phyloP scores from a whole-genome alignment of 1,140 invertebrate species.

The Cotesia vestalis region DNA sequence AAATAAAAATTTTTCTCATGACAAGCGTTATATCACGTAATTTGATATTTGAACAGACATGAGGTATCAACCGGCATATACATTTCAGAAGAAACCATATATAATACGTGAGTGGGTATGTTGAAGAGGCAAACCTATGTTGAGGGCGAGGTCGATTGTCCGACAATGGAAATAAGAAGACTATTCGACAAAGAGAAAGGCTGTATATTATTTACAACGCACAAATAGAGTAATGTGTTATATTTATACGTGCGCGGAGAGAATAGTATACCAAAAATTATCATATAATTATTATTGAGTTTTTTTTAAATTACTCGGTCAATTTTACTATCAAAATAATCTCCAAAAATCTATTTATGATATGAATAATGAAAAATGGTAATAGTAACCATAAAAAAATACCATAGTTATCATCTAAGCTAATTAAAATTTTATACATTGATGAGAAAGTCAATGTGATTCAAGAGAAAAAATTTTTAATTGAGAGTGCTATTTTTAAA shows the following conservation, averaged over 20 bases:
- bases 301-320: too few species aligned
- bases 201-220: not conserved
- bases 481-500: too few species aligned
- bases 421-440: too few species aligned
- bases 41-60: conserved; percentile 16
- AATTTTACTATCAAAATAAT: too few species aligned
- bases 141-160: conserved; percentile 22
- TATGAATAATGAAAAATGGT: too few species aligned
- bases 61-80: conserved; percentile 34
- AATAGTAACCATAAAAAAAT: too few species aligned
- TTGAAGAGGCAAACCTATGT: conserved; percentile 3
- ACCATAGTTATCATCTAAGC: too few species aligned
- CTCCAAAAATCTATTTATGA: too few species aligned
- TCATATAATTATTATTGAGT: too few species aligned
- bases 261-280: too few species aligned
- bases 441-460: too few species aligned
- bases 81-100: conserved; percentile 54
- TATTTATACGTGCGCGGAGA: not conserved
- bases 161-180: conserved; percentile 16
- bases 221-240: not conserved
- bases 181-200: not conserved
- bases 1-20: conserved; percentile 20
- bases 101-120: conserved; percentile 40
- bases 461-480: too few species aligned
- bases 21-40: not conserved